These are phyloP conservation scores for Ochotona curzoniae DNA, from an alignment of 2,113 vertebrate species.

Conservation along the genomic window DNA sequence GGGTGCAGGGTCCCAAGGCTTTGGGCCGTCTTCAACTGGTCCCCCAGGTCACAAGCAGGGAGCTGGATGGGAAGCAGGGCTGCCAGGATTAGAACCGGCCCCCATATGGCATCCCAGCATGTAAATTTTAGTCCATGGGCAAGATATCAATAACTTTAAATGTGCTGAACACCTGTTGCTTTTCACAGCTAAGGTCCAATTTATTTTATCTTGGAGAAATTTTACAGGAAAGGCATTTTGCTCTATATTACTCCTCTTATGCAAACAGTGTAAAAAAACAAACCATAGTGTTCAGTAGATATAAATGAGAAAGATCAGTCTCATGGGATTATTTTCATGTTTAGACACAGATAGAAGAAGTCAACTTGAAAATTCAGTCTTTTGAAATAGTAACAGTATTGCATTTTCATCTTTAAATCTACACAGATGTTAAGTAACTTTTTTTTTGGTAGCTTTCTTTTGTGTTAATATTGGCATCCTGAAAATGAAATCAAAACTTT, in stretches of 20 bases:
- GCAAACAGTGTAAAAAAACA: background rate
- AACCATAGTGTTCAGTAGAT: background rate
- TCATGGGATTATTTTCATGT: background rate
- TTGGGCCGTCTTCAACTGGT: too few species aligned
- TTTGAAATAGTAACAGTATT: background rate
- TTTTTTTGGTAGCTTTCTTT: conserved; percentile 33
- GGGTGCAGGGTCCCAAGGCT: too few species aligned
- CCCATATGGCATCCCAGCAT: too few species aligned
- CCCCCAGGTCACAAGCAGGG: too few species aligned
- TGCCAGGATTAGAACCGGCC: too few species aligned
- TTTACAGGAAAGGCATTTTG: background rate
- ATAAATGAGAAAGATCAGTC: background rate
- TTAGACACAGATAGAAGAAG: background rate
- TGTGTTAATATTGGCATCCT: background rate
- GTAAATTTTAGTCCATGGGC: background rate
- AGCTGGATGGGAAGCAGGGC: too few species aligned
- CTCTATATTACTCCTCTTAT: background rate
- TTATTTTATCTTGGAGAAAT: conserved; percentile 47
- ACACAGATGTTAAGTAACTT: background rate
- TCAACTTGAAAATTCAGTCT: conserved; percentile 2
- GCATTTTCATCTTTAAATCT: conserved; percentile 13
- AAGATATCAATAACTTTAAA: conserved; percentile 12
- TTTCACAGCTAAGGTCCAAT: background rate
- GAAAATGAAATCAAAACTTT: background rate
- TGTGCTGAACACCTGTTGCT: background rate